These are phyloP conservation scores for Syncerus caffer DNA, from an alignment of 2,797 vertebrate genomes.

Conservation along the genomic window DNA sequence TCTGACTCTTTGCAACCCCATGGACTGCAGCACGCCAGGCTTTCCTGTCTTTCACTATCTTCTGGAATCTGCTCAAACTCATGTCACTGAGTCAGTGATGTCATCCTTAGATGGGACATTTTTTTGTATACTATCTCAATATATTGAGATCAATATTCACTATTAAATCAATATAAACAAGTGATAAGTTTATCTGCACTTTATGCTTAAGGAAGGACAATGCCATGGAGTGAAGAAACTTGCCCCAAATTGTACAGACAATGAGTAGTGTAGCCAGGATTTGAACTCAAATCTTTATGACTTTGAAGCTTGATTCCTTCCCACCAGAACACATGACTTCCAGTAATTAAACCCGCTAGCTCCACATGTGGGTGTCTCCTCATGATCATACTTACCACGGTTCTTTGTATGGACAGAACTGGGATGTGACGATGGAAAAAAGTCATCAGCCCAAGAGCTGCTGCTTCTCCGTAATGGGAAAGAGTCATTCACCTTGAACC, in stretches of 20 bases:
- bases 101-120: background rate
- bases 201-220: background rate
- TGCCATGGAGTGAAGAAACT: background rate
- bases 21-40: background rate
- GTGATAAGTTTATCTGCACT: background rate
- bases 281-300: background rate
- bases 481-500: background rate
- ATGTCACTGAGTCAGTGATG: background rate
- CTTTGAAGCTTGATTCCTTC: background rate
- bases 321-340: background rate
- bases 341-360: too few species aligned
- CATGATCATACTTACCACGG: accelerated
- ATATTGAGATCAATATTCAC: background rate
- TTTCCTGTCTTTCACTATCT: background rate
- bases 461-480: accelerated
- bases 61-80: background rate
- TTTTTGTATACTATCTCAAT: background rate
- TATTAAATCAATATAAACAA: background rate
- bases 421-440: background rate
- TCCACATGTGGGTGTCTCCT: background rate
- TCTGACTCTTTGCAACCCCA: background rate
- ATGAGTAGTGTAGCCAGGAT: background rate
- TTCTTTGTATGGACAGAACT: background rate
- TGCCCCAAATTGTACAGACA: too few species aligned
- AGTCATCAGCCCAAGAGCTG: background rate